Base-by-base conservation (phyloP, 2,797 vertebrate species). In the Crossoptilon crossoptilon region DNA sequence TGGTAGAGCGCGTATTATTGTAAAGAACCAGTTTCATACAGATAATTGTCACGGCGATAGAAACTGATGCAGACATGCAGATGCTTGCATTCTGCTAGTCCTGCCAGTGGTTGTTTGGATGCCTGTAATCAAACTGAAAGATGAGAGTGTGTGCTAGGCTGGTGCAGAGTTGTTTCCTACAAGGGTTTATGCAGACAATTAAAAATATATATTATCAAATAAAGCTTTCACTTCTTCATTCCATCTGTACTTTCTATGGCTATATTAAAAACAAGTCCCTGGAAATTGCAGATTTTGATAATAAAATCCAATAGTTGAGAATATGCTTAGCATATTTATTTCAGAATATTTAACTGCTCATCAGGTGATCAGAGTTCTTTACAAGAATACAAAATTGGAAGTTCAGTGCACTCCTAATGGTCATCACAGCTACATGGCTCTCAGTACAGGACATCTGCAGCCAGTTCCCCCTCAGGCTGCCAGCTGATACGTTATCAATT, bases 401-500 rank as follows among this genome's bases (percentile, higher is more conserved):
- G 39, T 55, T 49, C 76, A 67, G 31, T 53, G 27, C 14, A 19
- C 31, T 83, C n/a, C 11, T 56, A 68, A 68, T 21, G 43, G 43
- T 67, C 70, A 56, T 72, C 71, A 51, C 23, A 84, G 67, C 71
- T 71, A 63, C 51, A 6, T 2, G 1, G 53, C n/a, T 67, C 68
- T 62, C 64, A 94, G 14, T 4, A 5, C 88, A 60, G 87, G 90
- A 80, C 81, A 91, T 77, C 82, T 95, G 81, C 67, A 93, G 81
- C 43, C 73, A 73, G 43, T 48, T 82, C 9, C 43, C 72, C 76
- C 4, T 39, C 70, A 63, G 78, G 66, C 46, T 92, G 72, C 58
- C 91, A 90, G 91, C 83, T 95, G 91, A 84, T 91, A 43, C 9
- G 66, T 90, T 80, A 90, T 93, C 94, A 96, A 62, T 94, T 90